phyloP scores from a whole-genome alignment of 2,888 invertebrate genomes.

The Apamea crenata region DNA sequence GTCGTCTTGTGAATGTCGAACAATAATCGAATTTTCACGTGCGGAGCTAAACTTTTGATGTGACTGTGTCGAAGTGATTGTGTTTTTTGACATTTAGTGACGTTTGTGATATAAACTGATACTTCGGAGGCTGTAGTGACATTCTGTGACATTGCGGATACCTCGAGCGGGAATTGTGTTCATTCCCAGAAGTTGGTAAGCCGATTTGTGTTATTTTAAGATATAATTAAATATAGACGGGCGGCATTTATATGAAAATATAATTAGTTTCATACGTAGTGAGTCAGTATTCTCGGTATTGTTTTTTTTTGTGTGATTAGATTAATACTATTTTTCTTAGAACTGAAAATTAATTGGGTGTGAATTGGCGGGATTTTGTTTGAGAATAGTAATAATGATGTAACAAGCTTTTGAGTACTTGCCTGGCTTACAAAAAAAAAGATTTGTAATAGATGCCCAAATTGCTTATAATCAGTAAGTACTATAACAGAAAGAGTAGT shows the following conservation, averaged over 20 bases:
- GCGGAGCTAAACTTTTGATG: constrained; percentile 71
- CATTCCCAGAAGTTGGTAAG: constrained; percentile 85
- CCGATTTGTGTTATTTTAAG: constrained; percentile 87
- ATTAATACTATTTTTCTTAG: constrained; percentile 55
- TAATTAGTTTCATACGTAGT: constrained; percentile 85
- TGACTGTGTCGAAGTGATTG: constrained; percentile 78
- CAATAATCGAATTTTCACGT: constrained; percentile 71
- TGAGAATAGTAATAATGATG: neutral
- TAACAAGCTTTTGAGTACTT: neutral
- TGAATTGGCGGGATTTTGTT: constrained; percentile 21
- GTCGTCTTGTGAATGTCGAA: constrained; percentile 72
- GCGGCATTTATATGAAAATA: constrained; percentile 84
- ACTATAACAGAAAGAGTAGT: neutral
- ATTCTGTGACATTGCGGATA: constrained; percentile 72
- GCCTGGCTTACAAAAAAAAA: neutral
- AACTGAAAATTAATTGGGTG: constrained; percentile 27
- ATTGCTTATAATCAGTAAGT: no score
- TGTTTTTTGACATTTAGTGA: constrained; percentile 72
- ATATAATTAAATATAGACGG: constrained; percentile 88
- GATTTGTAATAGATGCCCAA: accelerated
- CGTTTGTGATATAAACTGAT: constrained; percentile 66
- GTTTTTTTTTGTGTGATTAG: constrained; percentile 70
- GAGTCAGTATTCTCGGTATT: constrained; percentile 81
- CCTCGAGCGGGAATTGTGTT: constrained; percentile 75
- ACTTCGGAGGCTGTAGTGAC: constrained; percentile 58